Conservation (phyloP, 2,888 invertebrate species). For the Allacma fusca region DNA sequence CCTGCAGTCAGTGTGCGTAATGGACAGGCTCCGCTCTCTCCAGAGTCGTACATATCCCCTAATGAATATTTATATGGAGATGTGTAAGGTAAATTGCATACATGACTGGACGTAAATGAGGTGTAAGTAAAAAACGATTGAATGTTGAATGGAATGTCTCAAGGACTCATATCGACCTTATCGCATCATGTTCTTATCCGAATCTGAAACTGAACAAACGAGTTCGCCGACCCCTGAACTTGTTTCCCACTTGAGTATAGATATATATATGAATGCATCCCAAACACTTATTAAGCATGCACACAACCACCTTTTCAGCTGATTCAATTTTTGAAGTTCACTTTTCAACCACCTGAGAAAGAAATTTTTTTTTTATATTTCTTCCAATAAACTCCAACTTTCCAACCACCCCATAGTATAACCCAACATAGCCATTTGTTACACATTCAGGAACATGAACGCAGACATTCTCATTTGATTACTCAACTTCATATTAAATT, state of each 20-base stretch:
- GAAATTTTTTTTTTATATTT: conserved; percentile 8
- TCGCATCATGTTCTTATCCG: conserved; percentile 41
- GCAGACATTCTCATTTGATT: conserved; percentile 2
- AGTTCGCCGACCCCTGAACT: conserved; percentile 43
- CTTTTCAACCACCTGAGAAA: conserved; percentile 25
- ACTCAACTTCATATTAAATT: neutral
- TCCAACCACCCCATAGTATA: too few species aligned
- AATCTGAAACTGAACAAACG: conserved; percentile 42
- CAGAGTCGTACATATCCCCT: too few species aligned
- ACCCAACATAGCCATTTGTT: too few species aligned
- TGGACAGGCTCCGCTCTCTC: too few species aligned
- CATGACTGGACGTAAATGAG: conserved; percentile 37
- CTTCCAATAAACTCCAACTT: neutral
- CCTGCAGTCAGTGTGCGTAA: too few species aligned
- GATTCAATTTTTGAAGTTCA: conserved; percentile 14
- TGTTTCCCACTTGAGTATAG: conserved; percentile 16
- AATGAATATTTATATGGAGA: conserved; percentile 1
- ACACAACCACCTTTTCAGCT: conserved; percentile 23
- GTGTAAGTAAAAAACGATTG: conserved; percentile 36
- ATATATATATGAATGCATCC: neutral
- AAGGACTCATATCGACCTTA: conserved; percentile 54
- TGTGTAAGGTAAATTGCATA: conserved; percentile 17
- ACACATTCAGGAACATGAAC: neutral
- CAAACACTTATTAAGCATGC: neutral
- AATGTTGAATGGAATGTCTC: conserved; percentile 53